These are phyloP conservation scores for Apocheima hispidaria DNA, from an alignment of 2,888 invertebrate genomes.

Conservation along the genomic window DNA sequence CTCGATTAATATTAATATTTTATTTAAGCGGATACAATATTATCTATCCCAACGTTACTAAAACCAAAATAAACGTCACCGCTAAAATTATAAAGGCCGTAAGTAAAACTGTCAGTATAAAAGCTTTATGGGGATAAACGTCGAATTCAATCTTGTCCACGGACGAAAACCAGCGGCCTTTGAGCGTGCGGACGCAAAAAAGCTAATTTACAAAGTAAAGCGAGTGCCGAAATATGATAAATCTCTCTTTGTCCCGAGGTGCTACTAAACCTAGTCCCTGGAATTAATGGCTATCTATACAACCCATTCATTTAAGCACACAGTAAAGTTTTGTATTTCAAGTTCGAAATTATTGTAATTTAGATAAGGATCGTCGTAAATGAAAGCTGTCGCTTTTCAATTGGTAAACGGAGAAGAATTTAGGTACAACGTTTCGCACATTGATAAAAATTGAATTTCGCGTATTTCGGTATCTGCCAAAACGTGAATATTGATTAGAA, in stretches of 20 bases:
- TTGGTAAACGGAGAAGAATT: neutral
- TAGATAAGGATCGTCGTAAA: conserved; percentile 1
- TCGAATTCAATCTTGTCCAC: conserved; percentile 18
- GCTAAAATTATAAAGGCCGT: conserved; percentile 7
- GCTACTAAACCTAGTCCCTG: conserved; percentile 13
- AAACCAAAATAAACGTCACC: conserved; percentile 2
- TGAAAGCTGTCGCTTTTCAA: neutral
- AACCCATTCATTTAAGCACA: conserved; percentile 12
- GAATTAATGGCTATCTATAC: conserved; percentile 14
- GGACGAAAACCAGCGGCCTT: conserved; percentile 1
- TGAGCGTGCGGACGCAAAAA: conserved; percentile 12
- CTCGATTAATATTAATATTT: neutral
- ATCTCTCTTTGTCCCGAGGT: conserved; percentile 10
- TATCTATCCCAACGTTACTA: neutral
- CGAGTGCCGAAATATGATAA: conserved; percentile 22
- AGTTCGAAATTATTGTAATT: too few relatives aligned
- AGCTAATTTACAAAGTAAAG: conserved; percentile 28
- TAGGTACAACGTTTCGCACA: too few relatives aligned
- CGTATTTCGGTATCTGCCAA: too few relatives aligned
- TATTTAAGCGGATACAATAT: neutral
- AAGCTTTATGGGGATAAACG: conserved; percentile 21
- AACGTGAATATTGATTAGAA: neutral
- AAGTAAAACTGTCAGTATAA: conserved; percentile 24
- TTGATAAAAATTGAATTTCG: too few relatives aligned
- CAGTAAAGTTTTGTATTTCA: neutral